Percentiles rank a stretch among this genome's conserved stretches.
phyloP scores from a whole-genome alignment of 2,888 invertebrate genomes.

The Cephalotes varians region DNA sequence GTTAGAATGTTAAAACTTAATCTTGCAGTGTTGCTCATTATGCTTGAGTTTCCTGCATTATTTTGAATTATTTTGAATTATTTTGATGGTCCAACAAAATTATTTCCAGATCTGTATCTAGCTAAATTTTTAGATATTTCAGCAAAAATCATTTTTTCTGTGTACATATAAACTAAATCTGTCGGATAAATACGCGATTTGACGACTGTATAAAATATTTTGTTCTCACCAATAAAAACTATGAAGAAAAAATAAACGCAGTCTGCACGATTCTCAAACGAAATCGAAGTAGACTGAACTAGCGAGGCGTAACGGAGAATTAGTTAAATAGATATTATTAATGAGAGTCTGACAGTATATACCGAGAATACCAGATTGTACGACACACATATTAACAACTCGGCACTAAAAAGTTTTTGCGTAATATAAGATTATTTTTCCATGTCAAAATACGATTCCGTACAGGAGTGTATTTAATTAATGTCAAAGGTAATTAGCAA shows the following conservation, averaged over 20 bases:
- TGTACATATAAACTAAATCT: background rate
- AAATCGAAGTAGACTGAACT: slow-evolving; percentile 48
- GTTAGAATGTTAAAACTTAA: too few species aligned
- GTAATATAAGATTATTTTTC: slow-evolving; percentile 63
- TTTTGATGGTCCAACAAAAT: too few species aligned
- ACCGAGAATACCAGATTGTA: slow-evolving; percentile 69
- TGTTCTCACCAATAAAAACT: slow-evolving; percentile 38
- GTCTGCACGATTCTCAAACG: slow-evolving; percentile 52
- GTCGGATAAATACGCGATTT: background rate
- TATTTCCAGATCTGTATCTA: too few species aligned
- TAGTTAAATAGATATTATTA: slow-evolving; percentile 76
- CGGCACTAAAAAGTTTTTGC: slow-evolving; percentile 70
- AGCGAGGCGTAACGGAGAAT: slow-evolving; percentile 71
- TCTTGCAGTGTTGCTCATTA: too few species aligned
- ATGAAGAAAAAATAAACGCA: slow-evolving; percentile 51
- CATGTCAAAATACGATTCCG: slow-evolving; percentile 32
- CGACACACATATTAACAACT: slow-evolving; percentile 75
- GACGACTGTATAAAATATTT: slow-evolving; percentile 35
- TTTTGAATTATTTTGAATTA: too few species aligned
- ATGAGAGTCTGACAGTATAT: slow-evolving; percentile 70
- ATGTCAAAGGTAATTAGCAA: background rate
- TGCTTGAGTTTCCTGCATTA: too few species aligned
- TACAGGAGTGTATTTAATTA: slow-evolving; percentile 16
- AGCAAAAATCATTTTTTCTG: too few species aligned
- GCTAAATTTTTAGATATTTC: too few species aligned